Conservation (phyloP, 2,113 vertebrate species). For the Ptilonorhynchus violaceus region DNA sequence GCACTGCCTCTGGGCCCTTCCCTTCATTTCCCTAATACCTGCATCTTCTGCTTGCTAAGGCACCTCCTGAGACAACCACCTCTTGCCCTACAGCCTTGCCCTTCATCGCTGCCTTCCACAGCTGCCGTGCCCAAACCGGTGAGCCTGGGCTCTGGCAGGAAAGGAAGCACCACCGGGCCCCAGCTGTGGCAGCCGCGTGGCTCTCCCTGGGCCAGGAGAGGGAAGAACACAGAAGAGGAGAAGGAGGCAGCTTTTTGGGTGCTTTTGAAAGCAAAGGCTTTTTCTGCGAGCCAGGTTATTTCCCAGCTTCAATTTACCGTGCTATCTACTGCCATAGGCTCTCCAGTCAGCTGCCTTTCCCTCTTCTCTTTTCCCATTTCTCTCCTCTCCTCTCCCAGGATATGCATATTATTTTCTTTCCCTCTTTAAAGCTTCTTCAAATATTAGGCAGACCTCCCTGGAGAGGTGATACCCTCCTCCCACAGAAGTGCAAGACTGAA, state of each 20-base stretch:
- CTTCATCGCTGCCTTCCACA: background rate
- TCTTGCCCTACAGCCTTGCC: constrained; percentile 18
- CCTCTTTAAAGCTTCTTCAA: constrained; percentile 11
- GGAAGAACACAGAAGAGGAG: background rate
- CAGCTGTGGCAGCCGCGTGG: background rate
- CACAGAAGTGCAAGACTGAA: constrained; percentile 19
- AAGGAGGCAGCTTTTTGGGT: background rate
- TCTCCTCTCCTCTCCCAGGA: background rate
- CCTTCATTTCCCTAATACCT: constrained; percentile 50
- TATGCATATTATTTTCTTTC: background rate
- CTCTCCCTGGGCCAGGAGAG: background rate
- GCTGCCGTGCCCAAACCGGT: background rate
- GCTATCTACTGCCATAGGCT: background rate
- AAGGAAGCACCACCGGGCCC: background rate
- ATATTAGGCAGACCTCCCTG: background rate
- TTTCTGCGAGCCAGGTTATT: background rate
- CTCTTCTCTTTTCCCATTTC: background rate
- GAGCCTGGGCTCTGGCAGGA: background rate
- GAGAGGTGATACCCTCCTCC: background rate
- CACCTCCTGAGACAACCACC: background rate
- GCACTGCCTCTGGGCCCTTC: background rate
- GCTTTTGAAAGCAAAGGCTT: background rate
- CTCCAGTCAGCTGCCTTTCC: background rate
- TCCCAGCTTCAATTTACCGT: background rate
- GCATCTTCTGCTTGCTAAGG: constrained; percentile 32